Conservation (phyloP, 2,888 invertebrate species). For the Caenorhabditis imperialis region DNA sequence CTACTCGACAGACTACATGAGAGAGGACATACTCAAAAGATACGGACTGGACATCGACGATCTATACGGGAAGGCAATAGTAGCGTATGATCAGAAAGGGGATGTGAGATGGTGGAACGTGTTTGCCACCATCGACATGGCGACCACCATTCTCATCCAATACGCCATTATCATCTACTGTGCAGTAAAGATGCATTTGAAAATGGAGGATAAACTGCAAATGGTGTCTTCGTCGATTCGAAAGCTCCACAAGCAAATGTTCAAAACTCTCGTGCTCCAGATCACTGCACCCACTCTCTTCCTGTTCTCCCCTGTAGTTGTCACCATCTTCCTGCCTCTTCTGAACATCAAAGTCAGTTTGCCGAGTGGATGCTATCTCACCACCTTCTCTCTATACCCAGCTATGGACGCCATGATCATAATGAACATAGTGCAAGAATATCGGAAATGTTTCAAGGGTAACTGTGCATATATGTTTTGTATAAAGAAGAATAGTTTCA, state of each 20-base stretch:
- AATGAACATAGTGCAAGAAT: constrained; percentile 35
- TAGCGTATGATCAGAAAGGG: constrained; percentile 6
- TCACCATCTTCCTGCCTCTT: constrained; percentile 19
- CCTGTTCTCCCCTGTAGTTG: constrained; percentile 16
- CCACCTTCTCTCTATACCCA: constrained; percentile 23
- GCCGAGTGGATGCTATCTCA: constrained; percentile 26
- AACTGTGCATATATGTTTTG: not conserved
- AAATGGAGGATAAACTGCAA: constrained; percentile 11
- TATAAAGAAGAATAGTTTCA: not conserved
- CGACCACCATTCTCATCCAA: constrained; percentile 2
- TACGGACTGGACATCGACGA: constrained; percentile 2
- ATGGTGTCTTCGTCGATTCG: not conserved
- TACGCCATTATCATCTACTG: constrained; percentile 26
- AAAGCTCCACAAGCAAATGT: constrained; percentile 4
- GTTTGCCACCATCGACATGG: not conserved
- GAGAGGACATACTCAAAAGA: constrained; percentile 4
- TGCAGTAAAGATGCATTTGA: constrained; percentile 6
- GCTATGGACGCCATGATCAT: constrained; percentile 26
- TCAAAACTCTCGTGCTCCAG: constrained; percentile 1
- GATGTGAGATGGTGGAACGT: constrained; percentile 1
- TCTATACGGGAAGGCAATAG: constrained; percentile 5
- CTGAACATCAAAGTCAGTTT: constrained; percentile 5
- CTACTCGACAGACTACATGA: constrained; percentile 8
- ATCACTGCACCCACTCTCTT: not conserved
- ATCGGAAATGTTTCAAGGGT: constrained; percentile 15